Percentiles rank a stretch among this genome's conserved stretches.
Evolutionary conservation across 1,140 invertebrate species (phyloP).

Genomic region (Philopotamus ludificatus): DNA sequence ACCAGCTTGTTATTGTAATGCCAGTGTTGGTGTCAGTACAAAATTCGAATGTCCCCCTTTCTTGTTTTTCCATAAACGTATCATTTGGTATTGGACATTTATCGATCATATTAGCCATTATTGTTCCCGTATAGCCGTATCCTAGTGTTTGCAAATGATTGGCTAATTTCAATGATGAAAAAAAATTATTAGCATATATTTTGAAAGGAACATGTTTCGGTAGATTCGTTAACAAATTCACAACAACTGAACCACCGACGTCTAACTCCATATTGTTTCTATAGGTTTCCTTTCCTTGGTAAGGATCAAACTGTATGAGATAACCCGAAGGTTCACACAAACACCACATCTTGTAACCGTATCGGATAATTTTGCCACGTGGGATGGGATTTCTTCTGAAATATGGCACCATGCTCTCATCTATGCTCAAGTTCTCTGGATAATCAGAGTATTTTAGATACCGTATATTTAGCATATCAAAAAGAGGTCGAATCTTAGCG

Average conservation of each 20-base stretch:
- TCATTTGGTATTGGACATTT: constrained; percentile 1
- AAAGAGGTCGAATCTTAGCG: background rate
- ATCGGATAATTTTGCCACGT: background rate
- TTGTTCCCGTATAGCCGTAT: constrained; percentile 25
- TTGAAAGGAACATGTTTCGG: constrained; percentile 30
- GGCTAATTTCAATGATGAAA: constrained; percentile 34
- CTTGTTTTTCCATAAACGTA: background rate
- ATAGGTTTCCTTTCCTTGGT: constrained; percentile 30
- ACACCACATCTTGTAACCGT: constrained; percentile 37
- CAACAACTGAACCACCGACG: constrained; percentile 33
- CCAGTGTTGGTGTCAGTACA: too few relatives aligned
- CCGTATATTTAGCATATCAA: background rate
- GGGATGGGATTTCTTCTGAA: background rate
- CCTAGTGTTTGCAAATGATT: constrained; percentile 15
- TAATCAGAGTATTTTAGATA: background rate
- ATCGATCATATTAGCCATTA: constrained; percentile 14
- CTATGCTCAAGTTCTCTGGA: too few relatives aligned
- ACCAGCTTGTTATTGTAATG: too few relatives aligned
- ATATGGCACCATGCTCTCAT: too few relatives aligned
- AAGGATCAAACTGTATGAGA: constrained; percentile 32
- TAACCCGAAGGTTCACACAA: constrained; percentile 25
- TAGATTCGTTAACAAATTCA: constrained; percentile 23
- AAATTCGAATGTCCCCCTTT: too few relatives aligned
- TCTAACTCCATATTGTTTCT: constrained; percentile 35
- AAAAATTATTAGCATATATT: constrained; percentile 33